Base-by-base conservation (phyloP, 2,113 vertebrate genomes). In the Macrotus californicus region DNA sequence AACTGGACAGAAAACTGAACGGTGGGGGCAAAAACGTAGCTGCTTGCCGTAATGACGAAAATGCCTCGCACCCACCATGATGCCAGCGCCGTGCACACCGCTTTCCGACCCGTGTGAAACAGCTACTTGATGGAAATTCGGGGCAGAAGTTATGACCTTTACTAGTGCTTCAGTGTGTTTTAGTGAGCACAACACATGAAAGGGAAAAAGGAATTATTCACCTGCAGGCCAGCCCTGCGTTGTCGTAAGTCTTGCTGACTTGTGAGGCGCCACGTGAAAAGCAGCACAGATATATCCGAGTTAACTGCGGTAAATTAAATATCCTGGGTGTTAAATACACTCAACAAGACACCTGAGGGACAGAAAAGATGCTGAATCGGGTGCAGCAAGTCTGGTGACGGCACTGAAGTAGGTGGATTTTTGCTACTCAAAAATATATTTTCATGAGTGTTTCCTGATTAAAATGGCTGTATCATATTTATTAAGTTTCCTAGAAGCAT, bases 1-100 rank as follows among this genome's bases (percentile, higher is more conserved):
- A 95, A 92, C 0, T 92, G 88, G 76, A 94, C 87, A 81, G 88
- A 72, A 94, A 93, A 94, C 89, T 80, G 96, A 96, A 85, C 92
- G 88, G 91, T 93, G 76, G 92, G 96, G 93, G 96, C 83, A 95
- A 96, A 82, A 96, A 82, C 48, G 2, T 69, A 93, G 93, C 24
- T 54, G 91, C 75, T 92, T 86, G 46, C 94, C 92, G 95, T 96
- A 94, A 94, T 97, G 91, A 96, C 39, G 26, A 92, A 94, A 96
- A 92, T 41, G 72, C 50, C 69, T 12, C 24, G 52, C 76, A 95
- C 48, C 82, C 48, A 29, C 52, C 6, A 0, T 29, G 93, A 56
- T 91, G 91, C 56, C 77, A 52, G 73, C 54, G 52, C 61, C 22
- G 16, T 6, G 41, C 22, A 54, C 4, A 0, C 52, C 48, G 87